Conservation (phyloP, 2,113 vertebrate species). For the Heteronetta atricapilla region DNA sequence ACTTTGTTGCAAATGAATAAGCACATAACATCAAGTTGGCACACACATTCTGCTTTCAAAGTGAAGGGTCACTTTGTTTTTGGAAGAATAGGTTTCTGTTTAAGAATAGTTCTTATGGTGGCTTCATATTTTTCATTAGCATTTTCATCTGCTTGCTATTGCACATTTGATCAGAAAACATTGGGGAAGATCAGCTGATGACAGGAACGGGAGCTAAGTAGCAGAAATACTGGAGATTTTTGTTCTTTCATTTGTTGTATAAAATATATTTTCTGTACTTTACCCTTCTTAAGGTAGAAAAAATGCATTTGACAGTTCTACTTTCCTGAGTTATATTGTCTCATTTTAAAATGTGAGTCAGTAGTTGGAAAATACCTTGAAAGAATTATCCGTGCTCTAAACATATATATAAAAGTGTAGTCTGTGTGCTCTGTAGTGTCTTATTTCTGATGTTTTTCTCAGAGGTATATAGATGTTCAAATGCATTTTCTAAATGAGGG, state of each 20-base stretch:
- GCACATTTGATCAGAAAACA: background rate
- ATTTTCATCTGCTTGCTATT: background rate
- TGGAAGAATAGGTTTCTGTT: background rate
- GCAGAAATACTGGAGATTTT: background rate
- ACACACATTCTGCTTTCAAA: background rate
- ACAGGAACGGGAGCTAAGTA: background rate
- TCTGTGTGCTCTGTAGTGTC: rapidly evolving
- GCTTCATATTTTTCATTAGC: background rate
- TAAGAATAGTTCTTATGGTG: background rate
- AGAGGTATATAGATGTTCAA: background rate
- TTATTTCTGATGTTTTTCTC: background rate
- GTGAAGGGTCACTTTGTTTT: background rate
- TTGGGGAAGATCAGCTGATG: background rate
- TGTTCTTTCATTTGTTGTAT: background rate
- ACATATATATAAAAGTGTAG: background rate
- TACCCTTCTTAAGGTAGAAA: background rate
- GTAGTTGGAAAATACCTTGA: background rate
- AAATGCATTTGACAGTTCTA: background rate
- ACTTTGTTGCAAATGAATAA: background rate
- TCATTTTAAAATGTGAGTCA: background rate
- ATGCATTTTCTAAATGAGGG: background rate
- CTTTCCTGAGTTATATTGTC: background rate
- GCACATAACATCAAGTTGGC: background rate
- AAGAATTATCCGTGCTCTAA: background rate
- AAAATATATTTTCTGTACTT: background rate